Base-by-base conservation (phyloP, 2,113 vertebrate species). In the Crypturellus undulatus region DNA sequence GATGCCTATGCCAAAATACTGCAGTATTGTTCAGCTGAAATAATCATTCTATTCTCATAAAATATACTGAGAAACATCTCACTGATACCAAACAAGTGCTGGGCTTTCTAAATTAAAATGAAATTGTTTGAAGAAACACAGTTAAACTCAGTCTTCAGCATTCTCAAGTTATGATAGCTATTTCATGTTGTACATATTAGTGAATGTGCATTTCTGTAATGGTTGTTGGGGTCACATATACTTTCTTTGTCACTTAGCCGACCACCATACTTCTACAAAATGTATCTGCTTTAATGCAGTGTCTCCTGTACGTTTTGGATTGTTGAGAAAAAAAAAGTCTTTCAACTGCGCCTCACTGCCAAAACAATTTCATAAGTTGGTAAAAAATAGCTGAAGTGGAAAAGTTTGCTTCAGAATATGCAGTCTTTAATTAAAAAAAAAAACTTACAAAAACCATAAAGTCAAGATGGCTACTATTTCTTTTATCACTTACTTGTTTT, bases 1-100 rank as follows among this genome's bases (percentile, higher is more conserved):
- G 75, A 63, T 62, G 52, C 56, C 21, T 16, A 56, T 43, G 19
- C 36, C n/a, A 64, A 69, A 90, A 93, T 84, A 91, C 52, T 91
- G 52, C 32, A 10, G 8, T 45, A 72, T 93, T 96, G 94, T 94
- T 94, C 47, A 63, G 49, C 69, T 84, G 80, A 52, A 79, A 88
- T 79, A 95, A 86, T 64, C 14, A 15, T 59, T 49, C 36, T 45
- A 38, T 75, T 90, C 67, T 38, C 4, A 2, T 71, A 17, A 42
- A 7, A 84, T 19, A 68, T 17, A 13, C 45, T 63, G 75, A 43
- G 77, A 64, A 75, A 52, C 28, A n/a, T 68, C 59, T 80, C 28
- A 8, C 12, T 62, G 84, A 72, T 82, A 49, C 38, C 86, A 36
- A 68, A n/a, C 6, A 32, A 62, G 12, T 2, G 1, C 67, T 56